Conservation (phyloP, 2,888 invertebrate genomes). For the Eristalinus aeneus region DNA sequence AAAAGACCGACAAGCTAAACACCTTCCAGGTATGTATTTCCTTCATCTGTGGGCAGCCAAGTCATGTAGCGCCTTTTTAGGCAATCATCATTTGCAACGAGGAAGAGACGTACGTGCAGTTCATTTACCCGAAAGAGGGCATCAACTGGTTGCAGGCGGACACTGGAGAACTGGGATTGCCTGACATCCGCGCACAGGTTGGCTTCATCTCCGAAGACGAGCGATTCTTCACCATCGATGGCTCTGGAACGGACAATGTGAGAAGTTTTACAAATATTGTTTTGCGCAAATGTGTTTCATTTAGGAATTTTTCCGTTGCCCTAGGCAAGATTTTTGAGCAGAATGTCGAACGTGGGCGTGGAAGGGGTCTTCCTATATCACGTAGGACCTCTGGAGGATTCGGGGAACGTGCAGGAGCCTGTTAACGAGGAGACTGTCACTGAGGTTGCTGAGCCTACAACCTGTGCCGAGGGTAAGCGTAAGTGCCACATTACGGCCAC, state of each 20-base stretch:
- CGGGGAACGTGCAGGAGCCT: slow-evolving; percentile 86
- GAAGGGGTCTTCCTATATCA: slow-evolving; percentile 94
- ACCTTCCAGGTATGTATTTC: slow-evolving; percentile 89
- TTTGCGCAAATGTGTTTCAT: background rate
- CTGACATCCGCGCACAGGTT: slow-evolving; percentile 95
- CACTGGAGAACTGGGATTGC: slow-evolving; percentile 87
- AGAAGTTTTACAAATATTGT: slow-evolving; percentile 66
- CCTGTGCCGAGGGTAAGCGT: slow-evolving; percentile 85
- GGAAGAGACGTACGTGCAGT: slow-evolving; percentile 89
- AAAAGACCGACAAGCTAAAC: slow-evolving; percentile 87
- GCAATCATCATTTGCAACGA: slow-evolving; percentile 75
- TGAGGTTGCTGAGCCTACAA: slow-evolving; percentile 75
- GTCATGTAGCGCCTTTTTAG: background rate
- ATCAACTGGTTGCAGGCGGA: slow-evolving; percentile 96
- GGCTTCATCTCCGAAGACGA: slow-evolving; percentile 94
- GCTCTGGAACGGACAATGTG: slow-evolving; percentile 95
- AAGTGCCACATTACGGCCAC: slow-evolving; percentile 91
- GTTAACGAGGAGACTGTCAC: slow-evolving; percentile 83
- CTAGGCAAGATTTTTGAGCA: slow-evolving; percentile 81
- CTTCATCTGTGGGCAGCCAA: background rate
- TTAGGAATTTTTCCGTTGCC: slow-evolving; percentile 28
- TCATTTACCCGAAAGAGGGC: slow-evolving; percentile 92
- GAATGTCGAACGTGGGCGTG: slow-evolving; percentile 92
- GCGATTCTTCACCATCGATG: slow-evolving; percentile 87
- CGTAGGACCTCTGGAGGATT: slow-evolving; percentile 86